Evolutionary conservation across 2,113 vertebrate genomes (phyloP).

Genomic region (Rhizomys pruinosus): DNA sequence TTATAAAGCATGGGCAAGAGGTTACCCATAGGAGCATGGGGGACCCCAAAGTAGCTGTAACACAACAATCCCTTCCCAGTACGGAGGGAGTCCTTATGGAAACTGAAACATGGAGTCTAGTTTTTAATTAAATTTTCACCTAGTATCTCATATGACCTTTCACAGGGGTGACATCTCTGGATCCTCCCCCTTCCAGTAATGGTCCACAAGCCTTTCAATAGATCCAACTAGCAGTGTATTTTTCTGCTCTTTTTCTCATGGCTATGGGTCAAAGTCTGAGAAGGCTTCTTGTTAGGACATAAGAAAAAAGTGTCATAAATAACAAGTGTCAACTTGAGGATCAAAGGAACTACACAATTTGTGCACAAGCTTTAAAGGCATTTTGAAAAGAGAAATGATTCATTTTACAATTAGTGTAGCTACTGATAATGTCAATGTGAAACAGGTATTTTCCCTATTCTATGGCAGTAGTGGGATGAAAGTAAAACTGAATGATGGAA

Average conservation of each 20-base stretch:
- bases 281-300: background rate
- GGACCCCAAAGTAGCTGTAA: background rate
- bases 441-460: background rate
- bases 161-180: too few relatives aligned
- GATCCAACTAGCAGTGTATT: too few relatives aligned
- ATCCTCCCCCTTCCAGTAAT: too few relatives aligned
- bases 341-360: background rate
- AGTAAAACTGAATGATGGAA: background rate
- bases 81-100: background rate
- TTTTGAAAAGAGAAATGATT: background rate
- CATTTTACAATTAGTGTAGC: conserved; percentile 13
- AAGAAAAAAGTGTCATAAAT: background rate
- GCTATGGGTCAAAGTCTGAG: too few relatives aligned
- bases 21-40: background rate
- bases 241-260: background rate
- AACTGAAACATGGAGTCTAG: background rate
- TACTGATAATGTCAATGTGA: background rate
- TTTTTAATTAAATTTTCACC: background rate
- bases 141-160: too few relatives aligned
- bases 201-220: background rate
- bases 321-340: background rate
- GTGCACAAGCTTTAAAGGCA: background rate
- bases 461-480: background rate
- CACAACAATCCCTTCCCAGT: background rate
- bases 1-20: background rate